phyloP scores from a whole-genome alignment of 2,113 vertebrate genomes.

The Candoia aspera region DNA sequence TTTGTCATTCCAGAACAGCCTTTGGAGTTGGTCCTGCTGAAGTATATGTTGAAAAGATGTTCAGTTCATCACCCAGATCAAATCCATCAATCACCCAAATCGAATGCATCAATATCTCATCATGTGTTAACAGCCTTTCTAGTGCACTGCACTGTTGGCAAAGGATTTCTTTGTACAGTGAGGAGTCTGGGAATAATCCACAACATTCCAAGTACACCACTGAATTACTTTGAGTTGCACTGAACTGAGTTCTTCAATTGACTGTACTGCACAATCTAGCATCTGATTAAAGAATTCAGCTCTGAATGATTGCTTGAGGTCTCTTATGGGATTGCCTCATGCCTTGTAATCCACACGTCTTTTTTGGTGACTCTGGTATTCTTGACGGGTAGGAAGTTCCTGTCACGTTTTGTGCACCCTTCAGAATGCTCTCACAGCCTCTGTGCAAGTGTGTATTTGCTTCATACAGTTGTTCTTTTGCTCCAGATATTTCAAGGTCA shows the following conservation, averaged over 20 bases:
- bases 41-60: background rate
- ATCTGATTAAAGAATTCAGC: background rate
- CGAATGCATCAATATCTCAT: background rate
- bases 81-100: background rate
- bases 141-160: background rate
- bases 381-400: background rate
- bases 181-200: constrained; percentile 11
- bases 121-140: constrained; percentile 6
- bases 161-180: background rate
- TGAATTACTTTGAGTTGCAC: constrained; percentile 12
- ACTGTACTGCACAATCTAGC: background rate
- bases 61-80: background rate
- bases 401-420: background rate
- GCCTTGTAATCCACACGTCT: constrained; percentile 3
- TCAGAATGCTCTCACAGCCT: background rate
- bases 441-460: background rate
- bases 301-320: constrained; percentile 24
- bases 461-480: background rate
- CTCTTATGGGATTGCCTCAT: constrained; percentile 6
- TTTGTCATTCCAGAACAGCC: background rate
- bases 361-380: background rate
- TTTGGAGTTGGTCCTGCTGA: background rate
- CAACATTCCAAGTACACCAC: background rate
- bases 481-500: background rate
- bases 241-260: background rate